Evolutionary conservation across 1,140 invertebrate genomes (phyloP).

Genomic region (Onthophagus taurus): DNA sequence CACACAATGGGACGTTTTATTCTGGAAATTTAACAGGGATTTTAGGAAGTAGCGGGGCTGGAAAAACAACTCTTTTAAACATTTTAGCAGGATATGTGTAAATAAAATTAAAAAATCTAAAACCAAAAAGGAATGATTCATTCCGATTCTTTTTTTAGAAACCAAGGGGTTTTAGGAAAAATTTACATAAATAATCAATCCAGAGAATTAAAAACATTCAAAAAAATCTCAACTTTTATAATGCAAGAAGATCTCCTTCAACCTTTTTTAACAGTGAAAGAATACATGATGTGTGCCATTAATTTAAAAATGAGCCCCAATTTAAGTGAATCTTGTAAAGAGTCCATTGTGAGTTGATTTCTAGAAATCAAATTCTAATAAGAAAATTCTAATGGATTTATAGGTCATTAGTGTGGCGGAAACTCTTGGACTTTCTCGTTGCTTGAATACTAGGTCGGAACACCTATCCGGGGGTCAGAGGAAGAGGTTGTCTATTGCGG

Average conservation of each 20-base stretch:
- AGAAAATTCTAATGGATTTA: too few relatives aligned
- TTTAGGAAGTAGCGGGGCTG: slow-evolving; percentile 76
- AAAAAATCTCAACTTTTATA: slow-evolving; percentile 84
- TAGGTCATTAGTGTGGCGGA: slow-evolving; percentile 63
- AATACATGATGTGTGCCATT: background rate
- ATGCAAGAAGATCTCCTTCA: slow-evolving; percentile 89
- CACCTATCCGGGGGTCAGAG: slow-evolving; percentile 73
- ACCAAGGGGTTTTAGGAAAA: too few relatives aligned
- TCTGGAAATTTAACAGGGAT: slow-evolving; percentile 69
- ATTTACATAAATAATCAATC: slow-evolving; percentile 66
- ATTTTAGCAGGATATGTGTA: slow-evolving; percentile 66
- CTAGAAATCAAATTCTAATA: too few relatives aligned
- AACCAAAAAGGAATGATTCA: too few relatives aligned
- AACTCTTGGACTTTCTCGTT: slow-evolving; percentile 51
- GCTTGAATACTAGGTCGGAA: slow-evolving; percentile 49
- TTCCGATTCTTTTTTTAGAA: too few relatives aligned
- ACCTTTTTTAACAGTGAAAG: slow-evolving; percentile 72
- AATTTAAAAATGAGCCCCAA: background rate
- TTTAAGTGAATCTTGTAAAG: too few relatives aligned
- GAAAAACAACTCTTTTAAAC: slow-evolving; percentile 72
- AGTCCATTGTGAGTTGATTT: too few relatives aligned
- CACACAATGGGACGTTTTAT: slow-evolving; percentile 55
- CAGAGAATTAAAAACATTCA: slow-evolving; percentile 65
- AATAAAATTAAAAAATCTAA: too few relatives aligned
- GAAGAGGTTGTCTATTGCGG: slow-evolving; percentile 80